Base-by-base conservation (phyloP, 2,888 invertebrate genomes). In the Polydesmus complanatus region DNA sequence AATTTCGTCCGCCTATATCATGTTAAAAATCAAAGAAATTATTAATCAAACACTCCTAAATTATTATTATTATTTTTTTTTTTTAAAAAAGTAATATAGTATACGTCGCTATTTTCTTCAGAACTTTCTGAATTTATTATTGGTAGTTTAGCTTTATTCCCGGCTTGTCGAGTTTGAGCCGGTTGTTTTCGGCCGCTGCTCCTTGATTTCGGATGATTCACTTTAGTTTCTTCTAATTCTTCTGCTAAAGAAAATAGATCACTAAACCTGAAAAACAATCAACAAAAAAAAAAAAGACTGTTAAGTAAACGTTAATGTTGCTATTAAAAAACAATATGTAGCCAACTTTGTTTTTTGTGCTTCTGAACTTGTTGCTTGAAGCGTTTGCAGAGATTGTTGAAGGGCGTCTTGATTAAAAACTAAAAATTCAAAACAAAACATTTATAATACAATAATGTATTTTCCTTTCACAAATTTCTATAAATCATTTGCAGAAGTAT, bases 181-280 rank as follows among this genome's bases (percentile, higher is more conserved):
- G 14, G 27, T 66, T 27, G 48, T 60, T 57, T 63, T 49, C 58
- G 63, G 50, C 56, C 66, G 66, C 59, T 67, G 66, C 59, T 67
- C 65, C 65, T 65, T 68, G 65, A 58, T 66, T 67, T 50, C 67
- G 66, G 55, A 68, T 56, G 68, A 68, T 50, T 68, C 67, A 23
- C 70, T 62, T 18, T 69, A 68, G 48, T 67, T 64, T 90, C 91
- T 70, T 90, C 90, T 49, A 72, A 69, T 70, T 90, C 90, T 74
- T 91, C 93, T 27, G 90, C 88, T 67, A 95, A 78, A 5, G 89
- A 86, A 73, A 94, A 88, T 68, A 95, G 78, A 70, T 92, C 91
- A 72, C 86, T 85, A 75, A 88, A 94, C 22, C 58, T 58, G 23
- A 48, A 2, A 53, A 58, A 25, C 5, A 23, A n/a, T 19, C 23